Percentiles rank a stretch among this genome's conserved stretches.
Conservation (phyloP, 2,113 vertebrate species). For the Canis aureus region DNA sequence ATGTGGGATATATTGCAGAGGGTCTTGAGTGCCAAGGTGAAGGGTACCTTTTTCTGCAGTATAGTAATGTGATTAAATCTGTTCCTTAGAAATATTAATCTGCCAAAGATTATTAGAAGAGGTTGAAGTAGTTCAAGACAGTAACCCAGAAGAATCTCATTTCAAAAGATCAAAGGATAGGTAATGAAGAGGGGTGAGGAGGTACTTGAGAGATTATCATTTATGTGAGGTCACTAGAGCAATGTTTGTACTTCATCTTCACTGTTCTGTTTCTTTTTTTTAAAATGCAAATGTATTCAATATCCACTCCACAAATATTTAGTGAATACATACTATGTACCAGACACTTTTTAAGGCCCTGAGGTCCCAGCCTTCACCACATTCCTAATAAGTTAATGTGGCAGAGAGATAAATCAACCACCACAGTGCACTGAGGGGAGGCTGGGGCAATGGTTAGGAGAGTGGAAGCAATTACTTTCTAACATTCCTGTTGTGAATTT, state of each 20-base stretch:
- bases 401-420: not conserved
- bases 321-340: not conserved
- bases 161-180: conserved; percentile 40
- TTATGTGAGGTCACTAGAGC: not conserved
- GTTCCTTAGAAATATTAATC: conserved; percentile 12
- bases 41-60: not conserved
- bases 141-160: conserved; percentile 11
- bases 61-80: conserved; percentile 14
- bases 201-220: not conserved
- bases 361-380: not conserved
- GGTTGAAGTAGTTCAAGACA: conserved; percentile 27
- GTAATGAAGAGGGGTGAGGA: not conserved
- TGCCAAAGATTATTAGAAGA: conserved; percentile 36
- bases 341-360: not conserved
- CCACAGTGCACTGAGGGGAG: not conserved
- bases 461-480: not conserved
- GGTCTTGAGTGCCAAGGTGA: not conserved
- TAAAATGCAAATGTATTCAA: not conserved
- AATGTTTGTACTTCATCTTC: not conserved
- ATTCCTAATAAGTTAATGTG: not conserved
- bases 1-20: not conserved
- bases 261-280: not conserved
- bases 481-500: conserved; percentile 2
- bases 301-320: conserved; percentile 34
- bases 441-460: not conserved